Conservation (phyloP, 2,113 vertebrate species). For the Poicephalus meyeri region DNA sequence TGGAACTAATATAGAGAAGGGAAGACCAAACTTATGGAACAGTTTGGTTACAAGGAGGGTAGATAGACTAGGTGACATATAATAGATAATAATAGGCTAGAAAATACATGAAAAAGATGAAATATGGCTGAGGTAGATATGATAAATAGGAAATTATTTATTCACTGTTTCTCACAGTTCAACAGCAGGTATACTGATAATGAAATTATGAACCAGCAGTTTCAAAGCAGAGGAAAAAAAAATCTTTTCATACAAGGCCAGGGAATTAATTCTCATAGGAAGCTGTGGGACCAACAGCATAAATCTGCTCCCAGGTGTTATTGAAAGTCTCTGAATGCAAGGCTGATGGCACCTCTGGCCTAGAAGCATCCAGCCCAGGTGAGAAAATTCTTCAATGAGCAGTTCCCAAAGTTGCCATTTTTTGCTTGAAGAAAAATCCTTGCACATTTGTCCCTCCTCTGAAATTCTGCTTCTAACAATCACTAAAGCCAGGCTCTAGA, state of each 20-base stretch:
- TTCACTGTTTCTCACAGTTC: constrained; percentile 7
- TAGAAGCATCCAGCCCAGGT: neutral
- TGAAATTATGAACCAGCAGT: constrained; percentile 10
- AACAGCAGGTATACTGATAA: neutral
- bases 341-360: neutral
- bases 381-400: rapidly evolving
- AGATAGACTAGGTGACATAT: neutral
- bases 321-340: neutral
- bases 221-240: neutral
- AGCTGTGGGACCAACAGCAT: neutral
- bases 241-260: neutral
- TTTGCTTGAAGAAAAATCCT: neutral
- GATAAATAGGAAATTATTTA: constrained; percentile 2
- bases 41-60: neutral
- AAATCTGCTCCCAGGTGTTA: neutral
- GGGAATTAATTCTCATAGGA: neutral
- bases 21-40: neutral
- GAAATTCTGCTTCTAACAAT: neutral
- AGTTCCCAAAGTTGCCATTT: neutral
- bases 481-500: neutral
- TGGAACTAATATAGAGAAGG: neutral
- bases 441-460: rapidly evolving
- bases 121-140: neutral
- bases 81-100: constrained; percentile 3
- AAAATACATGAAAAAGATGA: constrained; percentile 2